Conservation (phyloP, 2,888 invertebrate species). For the Zygaena filipendulae region DNA sequence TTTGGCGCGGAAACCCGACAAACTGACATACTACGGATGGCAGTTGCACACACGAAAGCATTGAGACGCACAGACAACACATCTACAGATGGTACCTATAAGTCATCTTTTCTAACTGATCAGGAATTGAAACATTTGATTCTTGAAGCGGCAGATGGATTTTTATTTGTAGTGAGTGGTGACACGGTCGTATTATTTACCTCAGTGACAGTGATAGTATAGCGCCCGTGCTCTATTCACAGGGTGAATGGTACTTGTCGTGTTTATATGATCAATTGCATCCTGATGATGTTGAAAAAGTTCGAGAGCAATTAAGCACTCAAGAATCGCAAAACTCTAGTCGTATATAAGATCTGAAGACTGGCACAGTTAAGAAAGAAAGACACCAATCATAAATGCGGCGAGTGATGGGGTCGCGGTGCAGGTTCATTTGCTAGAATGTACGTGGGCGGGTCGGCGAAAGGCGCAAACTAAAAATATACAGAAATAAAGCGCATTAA, state of each 20-base stretch:
- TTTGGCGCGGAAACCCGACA: slow-evolving; percentile 97
- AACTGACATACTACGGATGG: slow-evolving; percentile 98
- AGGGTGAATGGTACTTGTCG: slow-evolving; percentile 97
- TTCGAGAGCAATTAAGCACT: slow-evolving; percentile 96
- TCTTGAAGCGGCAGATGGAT: slow-evolving; percentile 98
- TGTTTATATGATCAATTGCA: slow-evolving; percentile 97
- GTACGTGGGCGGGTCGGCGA: slow-evolving; percentile 87
- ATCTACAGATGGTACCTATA: slow-evolving; percentile 94
- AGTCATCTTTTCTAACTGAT: slow-evolving; percentile 98
- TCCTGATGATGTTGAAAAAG: slow-evolving; percentile 97
- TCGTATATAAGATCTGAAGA: slow-evolving; percentile 95
- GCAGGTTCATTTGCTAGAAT: slow-evolving; percentile 99
- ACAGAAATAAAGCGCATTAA: no score
- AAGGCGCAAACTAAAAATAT: slow-evolving; percentile 78
- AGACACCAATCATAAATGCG: slow-evolving; percentile 98
- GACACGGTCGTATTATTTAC: slow-evolving; percentile 98
- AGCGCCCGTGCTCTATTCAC: slow-evolving; percentile 95
- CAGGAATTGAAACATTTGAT: slow-evolving; percentile 99
- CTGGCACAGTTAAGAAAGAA: slow-evolving; percentile 99
- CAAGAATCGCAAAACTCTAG: slow-evolving; percentile 97
- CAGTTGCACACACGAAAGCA: slow-evolving; percentile 99
- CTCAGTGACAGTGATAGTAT: slow-evolving; percentile 99
- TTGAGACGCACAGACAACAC: slow-evolving; percentile 97
- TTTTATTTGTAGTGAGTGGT: slow-evolving; percentile 94
- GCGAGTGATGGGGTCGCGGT: slow-evolving; percentile 97